Percentiles rank a stretch among this genome's conserved stretches.
phyloP scores from a whole-genome alignment of 1,140 invertebrate genomes.

The Metopolophium dirhodum region DNA sequence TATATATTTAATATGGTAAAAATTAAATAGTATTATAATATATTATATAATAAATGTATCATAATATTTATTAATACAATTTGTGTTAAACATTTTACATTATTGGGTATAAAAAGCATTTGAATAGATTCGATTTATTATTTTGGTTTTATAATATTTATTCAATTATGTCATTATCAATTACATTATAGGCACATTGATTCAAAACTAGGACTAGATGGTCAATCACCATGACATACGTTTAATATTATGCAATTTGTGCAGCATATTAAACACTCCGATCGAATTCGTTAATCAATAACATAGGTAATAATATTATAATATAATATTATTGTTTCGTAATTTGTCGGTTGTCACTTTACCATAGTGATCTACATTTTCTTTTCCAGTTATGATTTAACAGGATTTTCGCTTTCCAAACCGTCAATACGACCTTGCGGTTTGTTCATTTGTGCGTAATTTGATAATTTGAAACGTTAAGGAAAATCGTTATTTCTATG shows the following conservation, averaged over 20 bases:
- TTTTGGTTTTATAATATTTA: not conserved
- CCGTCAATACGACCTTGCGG: not conserved
- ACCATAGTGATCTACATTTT: slow-evolving; percentile 18
- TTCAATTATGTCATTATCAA: not conserved
- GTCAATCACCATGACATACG: slow-evolving; percentile 32
- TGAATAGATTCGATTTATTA: not conserved
- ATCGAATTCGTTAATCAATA: slow-evolving; percentile 29
- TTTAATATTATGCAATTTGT: slow-evolving; percentile 27
- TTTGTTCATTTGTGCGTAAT: not conserved
- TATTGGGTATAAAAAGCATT: not conserved
- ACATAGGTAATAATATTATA: not conserved
- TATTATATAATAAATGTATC: not conserved
- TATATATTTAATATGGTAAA: not conserved
- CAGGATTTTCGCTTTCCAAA: slow-evolving; percentile 25
- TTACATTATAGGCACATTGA: not conserved
- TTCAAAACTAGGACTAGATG: slow-evolving; percentile 29
- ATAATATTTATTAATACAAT: not conserved
- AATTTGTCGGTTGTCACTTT: slow-evolving; percentile 1
- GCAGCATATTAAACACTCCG: not conserved
- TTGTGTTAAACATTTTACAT: not conserved
- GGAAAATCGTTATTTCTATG: not conserved
- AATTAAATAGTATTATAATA: not conserved
- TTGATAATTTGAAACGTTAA: not conserved
- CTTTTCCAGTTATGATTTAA: slow-evolving; percentile 20
- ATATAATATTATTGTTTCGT: slow-evolving; percentile 7